Conservation (phyloP, 1,140 invertebrate genomes). For the Atopsyche davidsoni region DNA sequence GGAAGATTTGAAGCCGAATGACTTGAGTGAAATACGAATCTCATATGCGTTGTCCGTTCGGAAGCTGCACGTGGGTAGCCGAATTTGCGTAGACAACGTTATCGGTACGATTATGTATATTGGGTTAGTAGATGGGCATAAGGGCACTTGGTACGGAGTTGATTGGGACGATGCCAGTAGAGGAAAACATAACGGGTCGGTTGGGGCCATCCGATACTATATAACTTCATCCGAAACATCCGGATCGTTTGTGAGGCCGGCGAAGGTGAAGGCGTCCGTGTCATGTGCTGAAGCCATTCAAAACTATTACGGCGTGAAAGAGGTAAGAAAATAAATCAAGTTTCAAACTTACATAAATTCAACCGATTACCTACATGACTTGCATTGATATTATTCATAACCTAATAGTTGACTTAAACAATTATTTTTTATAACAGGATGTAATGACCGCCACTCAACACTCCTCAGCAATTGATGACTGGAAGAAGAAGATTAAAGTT, state of each 20-base stretch:
- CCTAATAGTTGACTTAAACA: too few relatives aligned
- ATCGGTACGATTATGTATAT: too few relatives aligned
- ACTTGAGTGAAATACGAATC: too few relatives aligned
- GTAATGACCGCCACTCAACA: constrained; percentile 43
- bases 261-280: constrained; percentile 67
- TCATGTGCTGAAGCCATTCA: constrained; percentile 66
- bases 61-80: too few relatives aligned
- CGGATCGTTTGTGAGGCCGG: constrained; percentile 80
- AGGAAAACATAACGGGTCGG: constrained; percentile 85
- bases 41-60: too few relatives aligned
- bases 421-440: too few relatives aligned
- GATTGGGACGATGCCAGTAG: constrained; percentile 86
- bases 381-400: too few relatives aligned
- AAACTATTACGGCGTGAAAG: constrained; percentile 63
- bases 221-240: constrained; percentile 62
- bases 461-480: constrained; percentile 44
- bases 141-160: constrained; percentile 75
- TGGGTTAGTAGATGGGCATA: constrained; percentile 50
- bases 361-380: too few relatives aligned
- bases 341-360: too few relatives aligned
- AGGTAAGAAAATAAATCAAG: too few relatives aligned
- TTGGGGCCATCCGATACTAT: constrained; percentile 79
- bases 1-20: too few relatives aligned
- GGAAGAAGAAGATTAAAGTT: constrained; percentile 41
- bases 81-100: too few relatives aligned